Evolutionary conservation across 2,113 vertebrate genomes (phyloP).

Genomic region (Pycnonotus jocosus): DNA sequence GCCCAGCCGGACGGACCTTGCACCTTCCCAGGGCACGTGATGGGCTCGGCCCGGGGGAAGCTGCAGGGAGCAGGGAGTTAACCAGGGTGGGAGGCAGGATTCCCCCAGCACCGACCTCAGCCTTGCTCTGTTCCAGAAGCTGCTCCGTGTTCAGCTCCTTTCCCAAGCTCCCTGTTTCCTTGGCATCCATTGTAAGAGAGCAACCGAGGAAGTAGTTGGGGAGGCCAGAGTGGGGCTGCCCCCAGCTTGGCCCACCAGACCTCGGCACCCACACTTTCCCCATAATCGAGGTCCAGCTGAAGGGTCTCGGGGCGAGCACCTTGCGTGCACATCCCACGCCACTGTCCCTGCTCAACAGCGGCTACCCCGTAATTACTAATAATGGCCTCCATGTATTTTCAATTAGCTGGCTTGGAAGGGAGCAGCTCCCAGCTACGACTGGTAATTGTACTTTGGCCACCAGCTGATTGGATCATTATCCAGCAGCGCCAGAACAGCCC

Average conservation of each 20-base stretch:
- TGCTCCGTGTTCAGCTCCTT: not conserved
- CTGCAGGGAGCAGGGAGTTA: not conserved
- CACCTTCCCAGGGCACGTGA: conserved; percentile 1
- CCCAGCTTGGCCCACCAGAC: no score
- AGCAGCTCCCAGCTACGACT: not conserved
- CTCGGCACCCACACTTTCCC: fast-evolving
- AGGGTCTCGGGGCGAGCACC: fast-evolving
- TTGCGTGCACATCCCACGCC: fast-evolving
- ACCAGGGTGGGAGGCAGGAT: fast-evolving
- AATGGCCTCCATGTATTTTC: not conserved
- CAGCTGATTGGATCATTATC: not conserved
- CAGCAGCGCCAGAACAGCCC: not conserved
- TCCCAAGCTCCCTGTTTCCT: not conserved
- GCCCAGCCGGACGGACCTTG: conserved; percentile 27
- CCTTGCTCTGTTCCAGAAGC: not conserved
- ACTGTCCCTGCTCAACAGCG: not conserved
- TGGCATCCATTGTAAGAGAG: not conserved
- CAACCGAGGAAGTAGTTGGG: fast-evolving
- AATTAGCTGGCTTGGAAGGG: not conserved
- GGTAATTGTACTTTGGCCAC: conserved; percentile 14
- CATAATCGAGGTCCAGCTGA: fast-evolving
- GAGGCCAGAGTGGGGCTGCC: fast-evolving
- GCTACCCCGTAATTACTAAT: not conserved
- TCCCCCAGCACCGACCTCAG: not conserved
- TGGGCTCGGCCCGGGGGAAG: not conserved